Percentiles rank a stretch among this genome's conserved stretches.
phyloP scores from a whole-genome alignment of 2,113 vertebrate species.

The Monarcha castaneiventris region DNA sequence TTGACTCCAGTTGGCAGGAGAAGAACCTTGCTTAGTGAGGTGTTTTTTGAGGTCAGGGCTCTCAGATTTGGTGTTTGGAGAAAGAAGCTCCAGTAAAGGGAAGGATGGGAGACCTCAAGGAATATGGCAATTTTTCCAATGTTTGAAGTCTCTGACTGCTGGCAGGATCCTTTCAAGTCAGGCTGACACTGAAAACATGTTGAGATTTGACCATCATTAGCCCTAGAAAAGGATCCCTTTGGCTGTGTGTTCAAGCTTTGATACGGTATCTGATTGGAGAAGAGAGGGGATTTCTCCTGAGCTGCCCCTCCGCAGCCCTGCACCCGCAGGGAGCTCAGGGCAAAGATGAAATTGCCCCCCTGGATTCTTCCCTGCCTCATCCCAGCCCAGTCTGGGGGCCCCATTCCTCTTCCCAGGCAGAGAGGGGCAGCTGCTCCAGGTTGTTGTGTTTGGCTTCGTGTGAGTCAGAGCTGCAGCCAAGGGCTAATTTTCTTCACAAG shows the following conservation, averaged over 20 bases:
- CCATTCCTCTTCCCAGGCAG: accelerated
- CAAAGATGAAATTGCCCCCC: not conserved
- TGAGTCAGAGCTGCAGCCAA: not conserved
- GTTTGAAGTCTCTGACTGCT: constrained; percentile 49
- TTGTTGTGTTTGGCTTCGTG: not conserved
- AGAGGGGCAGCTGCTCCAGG: not conserved
- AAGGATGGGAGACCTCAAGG: constrained; percentile 38
- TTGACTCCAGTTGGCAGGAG: constrained; percentile 24
- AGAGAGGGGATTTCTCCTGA: not conserved
- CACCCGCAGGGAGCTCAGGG: not conserved
- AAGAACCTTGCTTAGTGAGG: not conserved
- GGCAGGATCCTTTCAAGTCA: constrained; percentile 33
- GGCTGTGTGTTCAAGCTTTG: constrained; percentile 42
- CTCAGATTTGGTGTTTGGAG: constrained; percentile 20
- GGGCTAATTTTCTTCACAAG: not conserved
- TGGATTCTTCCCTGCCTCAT: not conserved
- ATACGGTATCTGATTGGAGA: constrained; percentile 36
- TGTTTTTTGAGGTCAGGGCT: constrained; percentile 28
- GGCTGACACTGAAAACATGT: constrained; percentile 58
- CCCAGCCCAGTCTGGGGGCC: not conserved
- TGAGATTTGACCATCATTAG: constrained; percentile 67
- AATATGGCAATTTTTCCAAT: constrained; percentile 31
- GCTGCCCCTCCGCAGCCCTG: not conserved
- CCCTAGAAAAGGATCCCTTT: constrained; percentile 39
- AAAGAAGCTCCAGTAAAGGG: not conserved